Conservation (phyloP, 2,797 vertebrate species). For the Nothura maculosa region DNA sequence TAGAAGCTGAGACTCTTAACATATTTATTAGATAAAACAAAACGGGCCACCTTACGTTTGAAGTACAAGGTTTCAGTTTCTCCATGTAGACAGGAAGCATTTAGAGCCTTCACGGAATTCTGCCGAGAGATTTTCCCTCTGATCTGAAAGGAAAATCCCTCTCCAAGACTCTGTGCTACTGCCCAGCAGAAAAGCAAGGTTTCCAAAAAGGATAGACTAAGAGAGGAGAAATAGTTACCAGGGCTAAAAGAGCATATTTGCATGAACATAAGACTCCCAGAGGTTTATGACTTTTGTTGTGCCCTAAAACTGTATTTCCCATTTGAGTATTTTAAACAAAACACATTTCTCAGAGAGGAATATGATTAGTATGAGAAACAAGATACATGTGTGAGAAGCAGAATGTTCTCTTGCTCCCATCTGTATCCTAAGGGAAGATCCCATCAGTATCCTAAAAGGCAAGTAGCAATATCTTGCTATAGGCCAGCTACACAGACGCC, state of each 20-base stretch:
- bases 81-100: neutral
- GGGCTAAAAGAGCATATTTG: neutral
- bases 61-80: neutral
- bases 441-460: neutral
- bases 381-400: neutral
- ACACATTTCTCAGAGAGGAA: neutral
- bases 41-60: neutral
- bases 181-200: neutral
- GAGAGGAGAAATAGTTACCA: neutral
- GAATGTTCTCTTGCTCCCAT: neutral
- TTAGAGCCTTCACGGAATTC: neutral
- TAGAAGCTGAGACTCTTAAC: conserved; percentile 12
- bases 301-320: neutral
- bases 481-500: neutral
- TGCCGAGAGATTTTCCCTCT: neutral
- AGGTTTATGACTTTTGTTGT: neutral
- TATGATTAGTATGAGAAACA: neutral
- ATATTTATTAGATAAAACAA: neutral
- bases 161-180: neutral
- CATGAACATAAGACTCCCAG: neutral
- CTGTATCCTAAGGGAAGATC: no score
- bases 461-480: neutral
- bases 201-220: neutral
- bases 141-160: neutral
- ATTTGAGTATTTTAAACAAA: neutral